phyloP scores from a whole-genome alignment of 1,140 invertebrate genomes.

The Macrosteles quadrilineatus region DNA sequence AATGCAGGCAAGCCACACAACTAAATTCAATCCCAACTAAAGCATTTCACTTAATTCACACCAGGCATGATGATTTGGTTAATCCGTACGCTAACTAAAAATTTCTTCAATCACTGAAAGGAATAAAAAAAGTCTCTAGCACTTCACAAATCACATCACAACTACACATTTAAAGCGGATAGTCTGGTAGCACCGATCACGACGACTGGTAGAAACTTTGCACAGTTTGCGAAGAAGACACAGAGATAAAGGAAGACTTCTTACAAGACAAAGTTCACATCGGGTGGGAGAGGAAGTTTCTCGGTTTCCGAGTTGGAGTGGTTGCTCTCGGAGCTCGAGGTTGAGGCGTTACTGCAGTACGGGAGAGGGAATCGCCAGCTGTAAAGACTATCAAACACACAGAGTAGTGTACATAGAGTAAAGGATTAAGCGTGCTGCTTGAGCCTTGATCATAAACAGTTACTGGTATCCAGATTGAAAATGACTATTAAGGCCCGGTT shows the following conservation, averaged over 20 bases:
- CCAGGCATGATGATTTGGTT: too few species aligned
- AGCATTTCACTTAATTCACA: too few species aligned
- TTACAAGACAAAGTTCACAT: constrained; percentile 69
- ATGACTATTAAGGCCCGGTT: too few species aligned
- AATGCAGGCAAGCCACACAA: too few species aligned
- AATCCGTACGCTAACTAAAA: too few species aligned
- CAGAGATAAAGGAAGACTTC: constrained; percentile 42
- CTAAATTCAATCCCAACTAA: too few species aligned
- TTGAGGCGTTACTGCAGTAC: constrained; percentile 73
- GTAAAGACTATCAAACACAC: constrained; percentile 73
- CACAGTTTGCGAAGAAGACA: constrained; percentile 17
- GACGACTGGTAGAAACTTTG: neutral
- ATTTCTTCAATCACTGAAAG: too few species aligned
- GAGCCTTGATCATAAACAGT: too few species aligned
- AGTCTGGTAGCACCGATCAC: constrained; percentile 10
- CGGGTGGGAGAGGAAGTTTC: constrained; percentile 66
- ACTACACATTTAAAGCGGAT: constrained; percentile 38
- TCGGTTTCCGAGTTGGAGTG: constrained; percentile 72
- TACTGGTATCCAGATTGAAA: too few species aligned
- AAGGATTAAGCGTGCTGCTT: too few species aligned
- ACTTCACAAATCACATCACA: constrained; percentile 35
- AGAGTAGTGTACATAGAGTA: too few species aligned
- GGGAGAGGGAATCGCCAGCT: constrained; percentile 91
- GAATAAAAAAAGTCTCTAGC: too few species aligned
- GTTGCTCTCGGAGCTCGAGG: constrained; percentile 59